Evolutionary conservation across 1,140 invertebrate genomes (phyloP), one percentile per base, ranked within the genome.

Genomic region (Drosophila lacteicornis): DNA sequence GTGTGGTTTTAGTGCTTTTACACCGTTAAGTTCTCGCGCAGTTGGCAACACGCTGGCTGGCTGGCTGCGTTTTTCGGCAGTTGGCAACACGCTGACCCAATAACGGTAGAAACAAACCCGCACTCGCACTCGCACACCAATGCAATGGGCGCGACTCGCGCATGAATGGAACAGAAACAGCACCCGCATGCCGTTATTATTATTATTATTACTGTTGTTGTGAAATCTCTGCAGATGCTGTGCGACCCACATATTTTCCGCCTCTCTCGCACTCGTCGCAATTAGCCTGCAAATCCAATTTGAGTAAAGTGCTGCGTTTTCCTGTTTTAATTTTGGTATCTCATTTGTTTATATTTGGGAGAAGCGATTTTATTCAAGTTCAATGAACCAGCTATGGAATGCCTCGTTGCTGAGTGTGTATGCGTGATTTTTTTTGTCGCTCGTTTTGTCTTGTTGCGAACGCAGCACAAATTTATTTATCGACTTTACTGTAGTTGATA

Each of bases 41-140:
- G 82, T 84, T 84, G 82, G 81, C 76, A 83, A 70, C 67, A 83
- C 84, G 84, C 75, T 87, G 83, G 74, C 82, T 60, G 55, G 43
- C 30, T 51, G 50, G 62, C 55, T 78, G 63, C 58, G 66, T 78
- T 78, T 78, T 79, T 78, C 75, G 76, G 69, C 76, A 63, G 78
- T 80, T 80, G 76, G 78, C 62, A 80, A 77, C 75, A 85, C 86
- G 85, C 78, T 90, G 85, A 90, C 85, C 85, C 71, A 90, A 90
- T 90, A 90, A 82, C 85, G 63, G 85, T 71, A 75, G 17, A 75
- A 62, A 12, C 12, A 74, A 58, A 76, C 70, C 68, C 68, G 49
- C 62, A 63, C 68, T 58, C 36, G 56, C 25, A 33, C 59, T 58
- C 36, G 56, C 25, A 33, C 59, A 63, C 36, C 63, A 33, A 53